phyloP scores from a whole-genome alignment of 2,113 vertebrate species.

The Mobula hypostoma region DNA sequence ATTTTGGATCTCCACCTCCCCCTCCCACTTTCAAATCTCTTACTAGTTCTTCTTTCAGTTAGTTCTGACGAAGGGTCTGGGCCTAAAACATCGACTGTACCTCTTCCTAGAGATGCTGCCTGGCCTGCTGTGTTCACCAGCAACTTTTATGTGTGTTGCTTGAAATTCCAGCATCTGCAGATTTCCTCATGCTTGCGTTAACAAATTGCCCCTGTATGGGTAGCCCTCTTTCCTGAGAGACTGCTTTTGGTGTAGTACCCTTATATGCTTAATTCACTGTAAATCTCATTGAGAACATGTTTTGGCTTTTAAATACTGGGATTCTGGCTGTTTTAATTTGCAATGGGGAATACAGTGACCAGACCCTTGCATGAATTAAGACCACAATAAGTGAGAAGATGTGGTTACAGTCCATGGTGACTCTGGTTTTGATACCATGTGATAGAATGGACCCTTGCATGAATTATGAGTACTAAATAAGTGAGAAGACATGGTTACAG shows the following conservation, averaged over 20 bases:
- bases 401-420: conserved; percentile 59
- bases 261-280: background rate
- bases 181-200: too few species aligned
- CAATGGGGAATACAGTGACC: conserved; percentile 43
- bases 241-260: background rate
- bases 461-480: conserved; percentile 69
- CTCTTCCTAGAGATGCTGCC: too few species aligned
- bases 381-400: conserved; percentile 66
- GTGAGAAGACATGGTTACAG: conserved; percentile 61
- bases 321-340: background rate
- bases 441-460: conserved; percentile 61
- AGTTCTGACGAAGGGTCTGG: too few species aligned
- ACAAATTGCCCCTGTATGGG: background rate
- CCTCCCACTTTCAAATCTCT: too few species aligned
- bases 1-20: too few species aligned
- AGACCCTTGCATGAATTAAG: conserved; percentile 60
- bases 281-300: background rate
- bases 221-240: background rate
- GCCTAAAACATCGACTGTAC: too few species aligned
- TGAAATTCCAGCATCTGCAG: too few species aligned
- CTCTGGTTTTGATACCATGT: conserved; percentile 67
- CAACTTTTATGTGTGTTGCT: too few species aligned
- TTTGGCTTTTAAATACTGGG: background rate
- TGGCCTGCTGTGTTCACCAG: too few species aligned
- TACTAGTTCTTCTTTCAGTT: too few species aligned